Percentiles rank a stretch among this genome's conserved stretches.
Conservation (phyloP, 2,888 invertebrate species). For the Doris montereyensis region DNA sequence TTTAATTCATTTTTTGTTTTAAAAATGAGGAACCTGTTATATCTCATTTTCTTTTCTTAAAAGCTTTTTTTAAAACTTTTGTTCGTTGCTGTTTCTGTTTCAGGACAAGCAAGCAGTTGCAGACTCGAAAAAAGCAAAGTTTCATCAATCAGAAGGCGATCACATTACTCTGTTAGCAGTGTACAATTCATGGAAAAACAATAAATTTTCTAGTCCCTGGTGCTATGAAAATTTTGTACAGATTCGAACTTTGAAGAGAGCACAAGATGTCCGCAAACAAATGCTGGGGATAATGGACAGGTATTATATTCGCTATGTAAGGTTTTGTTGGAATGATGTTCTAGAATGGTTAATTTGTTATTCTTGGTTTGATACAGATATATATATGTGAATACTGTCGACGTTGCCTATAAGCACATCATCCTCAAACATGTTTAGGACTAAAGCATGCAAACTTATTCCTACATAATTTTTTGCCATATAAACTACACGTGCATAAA, state of each 20-base stretch:
- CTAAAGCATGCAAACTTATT: no score
- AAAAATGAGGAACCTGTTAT: not conserved
- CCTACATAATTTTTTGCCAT: no score
- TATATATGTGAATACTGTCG: no score
- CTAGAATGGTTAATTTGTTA: no score
- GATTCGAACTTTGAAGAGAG: constrained; percentile 94
- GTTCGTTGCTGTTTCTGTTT: constrained; percentile 31
- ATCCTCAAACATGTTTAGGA: no score
- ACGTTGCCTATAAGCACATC: no score
- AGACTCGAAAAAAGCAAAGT: constrained; percentile 99
- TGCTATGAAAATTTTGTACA: constrained; percentile 99
- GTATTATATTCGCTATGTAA: no score
- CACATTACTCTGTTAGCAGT: constrained; percentile 97
- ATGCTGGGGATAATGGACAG: constrained; percentile 97
- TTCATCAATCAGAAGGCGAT: constrained; percentile 98
- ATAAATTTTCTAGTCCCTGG: constrained; percentile 99
- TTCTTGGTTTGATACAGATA: no score
- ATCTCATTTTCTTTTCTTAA: not conserved
- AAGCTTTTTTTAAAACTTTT: no score
- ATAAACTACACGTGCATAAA: no score
- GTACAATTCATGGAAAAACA: constrained; percentile 99
- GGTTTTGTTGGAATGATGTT: no score
- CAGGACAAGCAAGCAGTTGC: constrained; percentile 82
- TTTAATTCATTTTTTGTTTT: no score
- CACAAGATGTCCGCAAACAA: constrained; percentile 98